Percentiles rank a stretch among this genome's conserved stretches.
phyloP scores from a whole-genome alignment of 1,140 invertebrate genomes.

The Lepidurus arcticus region DNA sequence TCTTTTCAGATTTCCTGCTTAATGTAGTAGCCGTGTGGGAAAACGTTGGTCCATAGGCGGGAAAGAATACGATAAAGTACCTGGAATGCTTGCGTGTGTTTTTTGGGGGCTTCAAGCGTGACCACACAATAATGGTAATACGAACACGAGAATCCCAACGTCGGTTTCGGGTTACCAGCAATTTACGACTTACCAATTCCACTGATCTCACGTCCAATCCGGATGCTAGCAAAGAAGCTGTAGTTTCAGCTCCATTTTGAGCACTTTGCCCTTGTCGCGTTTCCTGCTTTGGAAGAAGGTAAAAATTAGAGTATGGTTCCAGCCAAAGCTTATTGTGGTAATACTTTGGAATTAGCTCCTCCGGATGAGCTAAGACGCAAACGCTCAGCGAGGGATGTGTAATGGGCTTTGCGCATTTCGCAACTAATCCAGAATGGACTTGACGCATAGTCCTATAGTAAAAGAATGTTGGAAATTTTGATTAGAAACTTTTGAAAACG shows the following conservation, averaged over 20 bases:
- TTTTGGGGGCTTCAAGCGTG: neutral
- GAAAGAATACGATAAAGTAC: neutral
- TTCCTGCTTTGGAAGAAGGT: neutral
- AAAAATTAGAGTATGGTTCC: neutral
- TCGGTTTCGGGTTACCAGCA: neutral
- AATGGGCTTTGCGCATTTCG: slow-evolving; percentile 4
- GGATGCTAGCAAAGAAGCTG: slow-evolving; percentile 30
- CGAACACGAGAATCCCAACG: neutral
- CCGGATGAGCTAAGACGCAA: neutral
- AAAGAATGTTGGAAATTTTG: neutral
- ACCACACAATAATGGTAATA: neutral
- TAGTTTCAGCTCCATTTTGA: slow-evolving; percentile 28
- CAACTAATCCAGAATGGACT: neutral
- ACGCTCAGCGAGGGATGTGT: slow-evolving; percentile 11
- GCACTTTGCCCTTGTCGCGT: neutral
- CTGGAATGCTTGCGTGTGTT: neutral
- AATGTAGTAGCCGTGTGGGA: neutral
- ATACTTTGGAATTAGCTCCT: neutral
- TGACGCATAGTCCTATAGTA: neutral
- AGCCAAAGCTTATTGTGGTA: neutral
- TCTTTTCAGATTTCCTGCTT: slow-evolving; percentile 10
- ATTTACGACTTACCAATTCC: slow-evolving; percentile 29
- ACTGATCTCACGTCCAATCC: slow-evolving; percentile 26
- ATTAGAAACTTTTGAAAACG: slow-evolving; percentile 8
- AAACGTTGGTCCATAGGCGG: neutral